Evolutionary conservation across 2,888 invertebrate species (phyloP).

Genomic region (Tromatobia lineatoria): DNA sequence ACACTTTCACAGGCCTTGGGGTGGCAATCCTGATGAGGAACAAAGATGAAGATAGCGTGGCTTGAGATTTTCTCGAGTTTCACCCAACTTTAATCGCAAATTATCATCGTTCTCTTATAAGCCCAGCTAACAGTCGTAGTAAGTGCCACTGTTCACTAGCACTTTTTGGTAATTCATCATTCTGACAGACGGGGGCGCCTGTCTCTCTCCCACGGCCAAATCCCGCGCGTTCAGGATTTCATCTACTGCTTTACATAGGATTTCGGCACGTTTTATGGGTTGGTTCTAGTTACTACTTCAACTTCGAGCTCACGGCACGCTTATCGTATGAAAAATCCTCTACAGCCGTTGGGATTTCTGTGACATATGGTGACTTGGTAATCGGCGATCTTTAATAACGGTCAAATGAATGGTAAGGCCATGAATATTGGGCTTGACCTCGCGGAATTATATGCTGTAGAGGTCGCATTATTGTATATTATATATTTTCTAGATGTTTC

Average conservation of each 20-base stretch:
- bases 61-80: conserved; percentile 63
- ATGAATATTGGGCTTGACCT: no score
- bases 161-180: conserved; percentile 79
- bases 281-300: conserved; percentile 41
- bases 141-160: conserved; percentile 19
- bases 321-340: conserved; percentile 50
- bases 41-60: conserved; percentile 39
- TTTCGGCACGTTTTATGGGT: conserved; percentile 8
- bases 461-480: no score
- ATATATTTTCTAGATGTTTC: no score
- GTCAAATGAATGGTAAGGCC: background rate
- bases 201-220: conserved; percentile 66
- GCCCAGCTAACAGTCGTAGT: conserved; percentile 1
- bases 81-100: conserved; percentile 69
- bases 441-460: no score
- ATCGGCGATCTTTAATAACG: background rate
- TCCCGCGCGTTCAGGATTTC: conserved; percentile 69
- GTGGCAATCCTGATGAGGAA: conserved; percentile 35
- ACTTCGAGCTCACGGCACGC: conserved; percentile 35
- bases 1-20: conserved; percentile 10
- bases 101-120: conserved; percentile 64
- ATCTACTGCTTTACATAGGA: conserved; percentile 58
- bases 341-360: conserved; percentile 31
- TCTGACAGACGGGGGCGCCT: conserved; percentile 75
- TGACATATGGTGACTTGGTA: conserved; percentile 15